phyloP scores from a whole-genome alignment of 2,797 vertebrate genomes.

The Acanthopagrus latus region DNA sequence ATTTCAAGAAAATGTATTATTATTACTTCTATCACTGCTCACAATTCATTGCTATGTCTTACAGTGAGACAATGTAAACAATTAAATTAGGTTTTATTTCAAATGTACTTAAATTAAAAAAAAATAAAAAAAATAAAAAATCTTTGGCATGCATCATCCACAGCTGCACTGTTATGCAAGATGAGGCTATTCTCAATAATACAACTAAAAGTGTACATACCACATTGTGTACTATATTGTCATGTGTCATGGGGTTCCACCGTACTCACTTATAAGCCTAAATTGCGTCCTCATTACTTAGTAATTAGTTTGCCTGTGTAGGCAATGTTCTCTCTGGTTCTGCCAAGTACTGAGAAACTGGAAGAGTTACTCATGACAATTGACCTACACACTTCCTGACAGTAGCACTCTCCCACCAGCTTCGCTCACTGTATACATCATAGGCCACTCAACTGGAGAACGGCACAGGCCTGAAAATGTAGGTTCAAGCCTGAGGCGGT shows the following conservation, averaged over 20 bases:
- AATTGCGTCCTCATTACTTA: background rate
- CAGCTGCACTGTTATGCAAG: background rate
- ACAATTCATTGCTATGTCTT: background rate
- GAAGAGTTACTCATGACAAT: slow-evolving; percentile 19
- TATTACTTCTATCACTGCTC: background rate
- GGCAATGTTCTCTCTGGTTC: background rate
- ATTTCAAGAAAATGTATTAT: background rate
- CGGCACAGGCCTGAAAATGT: slow-evolving; percentile 19
- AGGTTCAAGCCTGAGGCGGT: slow-evolving; percentile 13
- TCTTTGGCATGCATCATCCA: background rate
- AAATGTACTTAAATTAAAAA: too few species aligned
- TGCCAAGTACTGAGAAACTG: slow-evolving; percentile 3
- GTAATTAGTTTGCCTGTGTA: background rate
- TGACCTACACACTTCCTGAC: slow-evolving; percentile 29
- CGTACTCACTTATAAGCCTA: background rate
- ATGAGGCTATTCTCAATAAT: background rate
- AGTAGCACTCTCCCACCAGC: slow-evolving; percentile 24
- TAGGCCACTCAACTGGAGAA: slow-evolving; percentile 24
- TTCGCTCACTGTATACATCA: slow-evolving; percentile 19
- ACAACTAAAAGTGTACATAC: background rate
- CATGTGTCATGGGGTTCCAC: background rate
- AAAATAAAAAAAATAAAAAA: too few species aligned
- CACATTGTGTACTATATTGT: background rate
- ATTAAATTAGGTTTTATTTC: too few species aligned
- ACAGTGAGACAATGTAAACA: background rate